Evolutionary conservation across 1,140 invertebrate genomes (phyloP), one percentile per base, ranked within the genome.

Genomic region (Nebria ingens): DNA sequence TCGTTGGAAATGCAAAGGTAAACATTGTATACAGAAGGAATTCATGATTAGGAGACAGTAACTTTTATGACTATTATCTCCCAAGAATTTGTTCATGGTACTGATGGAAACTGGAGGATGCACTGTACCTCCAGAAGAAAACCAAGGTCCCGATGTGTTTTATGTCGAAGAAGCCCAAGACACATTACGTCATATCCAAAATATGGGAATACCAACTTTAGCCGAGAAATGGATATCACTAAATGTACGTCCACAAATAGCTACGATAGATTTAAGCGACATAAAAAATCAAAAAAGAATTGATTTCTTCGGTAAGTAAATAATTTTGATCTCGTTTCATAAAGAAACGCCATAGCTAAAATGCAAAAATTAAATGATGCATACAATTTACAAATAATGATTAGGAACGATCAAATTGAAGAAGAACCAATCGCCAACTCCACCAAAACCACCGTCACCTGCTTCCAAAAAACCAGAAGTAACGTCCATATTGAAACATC

Each of bases 91-190:
- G 56, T 68, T 90, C 56, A 78, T 78, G 2, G 82, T 84, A 1
- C 67, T 89, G 25, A 79, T 90, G 62, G 85, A 89, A 75, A 82
- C 84, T 40, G 85, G 80, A 51, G 79, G 81, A 22, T 66, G 68
- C 53, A 68, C 68, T 4, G 65, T 70, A 56, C 61, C 65, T 6
- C 53, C 68, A 20, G 72, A 72, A 54, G 73, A 75, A 19, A 70
- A 73, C 57, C 69, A 70, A 55, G 76, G 77, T 12, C 79, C 79
- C 2, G 77, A 82, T 64, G 68, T 76, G 55, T 78, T 79, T 66
- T 82, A 80, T 57, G 78, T 85, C 1, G 81, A 84, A 68, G 81
- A 84, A 69, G 83, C 80, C n/a, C 79, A 84, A 64, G 82, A 83
- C 52, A 84, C 82, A 1, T 64, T 85, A 1, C 74, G 78, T 29